phyloP scores from a whole-genome alignment of 2,888 invertebrate genomes.

The Dynastes tityus region DNA sequence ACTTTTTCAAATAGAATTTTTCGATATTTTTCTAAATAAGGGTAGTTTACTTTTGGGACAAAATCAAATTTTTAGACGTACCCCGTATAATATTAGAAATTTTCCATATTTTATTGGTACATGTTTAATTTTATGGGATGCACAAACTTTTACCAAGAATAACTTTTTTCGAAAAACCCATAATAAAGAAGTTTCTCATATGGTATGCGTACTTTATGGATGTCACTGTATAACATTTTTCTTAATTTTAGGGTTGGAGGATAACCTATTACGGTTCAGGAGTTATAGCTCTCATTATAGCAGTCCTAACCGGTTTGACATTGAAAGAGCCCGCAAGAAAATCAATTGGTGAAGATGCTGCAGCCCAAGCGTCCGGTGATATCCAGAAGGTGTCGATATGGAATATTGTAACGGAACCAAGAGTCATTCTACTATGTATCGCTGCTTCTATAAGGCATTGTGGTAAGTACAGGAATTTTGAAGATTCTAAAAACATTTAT shows the following conservation, averaged over 20 bases:
- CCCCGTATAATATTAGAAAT: too few species aligned
- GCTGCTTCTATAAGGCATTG: slow-evolving; percentile 93
- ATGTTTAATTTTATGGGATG: too few species aligned
- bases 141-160: too few species aligned
- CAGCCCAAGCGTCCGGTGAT: slow-evolving; percentile 65
- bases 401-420: slow-evolving; percentile 84
- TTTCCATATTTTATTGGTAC: too few species aligned
- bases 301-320: slow-evolving; percentile 81
- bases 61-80: too few species aligned
- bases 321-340: slow-evolving; percentile 84
- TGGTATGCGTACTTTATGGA: too few species aligned
- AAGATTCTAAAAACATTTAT: neutral
- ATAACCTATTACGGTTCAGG: slow-evolving; percentile 88
- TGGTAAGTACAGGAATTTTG: slow-evolving; percentile 71
- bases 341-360: slow-evolving; percentile 78
- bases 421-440: slow-evolving; percentile 84
- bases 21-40: too few species aligned
- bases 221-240: neutral
- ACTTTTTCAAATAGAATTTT: too few species aligned
- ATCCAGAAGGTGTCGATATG: slow-evolving; percentile 72
- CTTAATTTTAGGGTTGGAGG: slow-evolving; percentile 81
- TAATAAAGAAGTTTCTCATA: too few species aligned
- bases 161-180: too few species aligned
- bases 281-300: slow-evolving; percentile 81
- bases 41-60: too few species aligned